Base-by-base conservation (phyloP, 1,140 invertebrate genomes). In the Macrocentrus cingulum region DNA sequence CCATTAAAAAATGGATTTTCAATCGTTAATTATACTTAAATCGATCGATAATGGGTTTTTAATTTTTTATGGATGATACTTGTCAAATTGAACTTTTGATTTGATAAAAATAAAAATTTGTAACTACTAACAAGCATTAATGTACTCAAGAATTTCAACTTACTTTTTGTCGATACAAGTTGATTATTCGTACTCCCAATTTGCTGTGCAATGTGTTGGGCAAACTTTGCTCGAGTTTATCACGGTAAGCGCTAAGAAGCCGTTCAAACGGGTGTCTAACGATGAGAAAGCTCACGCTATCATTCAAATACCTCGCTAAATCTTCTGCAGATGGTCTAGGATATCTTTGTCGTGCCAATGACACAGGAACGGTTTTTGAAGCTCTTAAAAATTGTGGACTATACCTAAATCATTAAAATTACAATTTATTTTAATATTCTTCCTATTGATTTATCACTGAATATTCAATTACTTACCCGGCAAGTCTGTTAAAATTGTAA, bases 241-340 rank as follows among this genome's bases (percentile, higher is more conserved):
- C 92, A 64, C 91, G 85, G 77, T 95, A 97, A 11, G 91, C 92
- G 36, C 91, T 94, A 39, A 95, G 83, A 29, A 96, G 80, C 66
- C 94, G 82, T 72, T 97, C 92, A 61, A 96, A 86, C 6, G 94
- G 94, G 80, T 96, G 91, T 52, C 94, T 81, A 0, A 91, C 91
- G 63, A 97, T 94, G 41, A 95, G 81, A 68, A 96, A 93, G 52
- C 89, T 88, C 44, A 89, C 80, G 51, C 86, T 87, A 68, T 84
- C 82, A 65, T 84, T 84, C 64, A 90, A 81, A 16, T 84, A 87
- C 60, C 81, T 81, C 59, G 80, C 80, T 32, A 88, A 80, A 66
- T 89, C 85, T 53, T 86, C 82, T 0, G 87, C 81, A 0, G 85
- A 83, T 8, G 89, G 88, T 54, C 90, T 82, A 7, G 88, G 88